phyloP scores from a whole-genome alignment of 2,113 vertebrate genomes.

The Onychostoma macrolepis region DNA sequence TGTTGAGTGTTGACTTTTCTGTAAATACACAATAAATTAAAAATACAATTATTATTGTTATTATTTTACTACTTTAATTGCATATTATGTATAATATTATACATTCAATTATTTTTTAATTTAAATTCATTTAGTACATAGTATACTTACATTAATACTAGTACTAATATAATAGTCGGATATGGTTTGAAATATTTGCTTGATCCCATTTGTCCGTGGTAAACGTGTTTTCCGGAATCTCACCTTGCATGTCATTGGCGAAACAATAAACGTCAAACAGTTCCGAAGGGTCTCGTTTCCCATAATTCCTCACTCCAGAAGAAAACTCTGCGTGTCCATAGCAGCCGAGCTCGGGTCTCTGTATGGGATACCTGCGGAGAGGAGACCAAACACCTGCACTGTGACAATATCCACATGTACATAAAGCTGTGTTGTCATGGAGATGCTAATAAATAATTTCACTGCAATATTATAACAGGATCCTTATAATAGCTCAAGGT shows the following conservation, averaged over 20 bases:
- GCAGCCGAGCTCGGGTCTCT: constrained; percentile 88
- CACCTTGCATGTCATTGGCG: constrained; percentile 83
- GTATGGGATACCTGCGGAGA: constrained; percentile 88
- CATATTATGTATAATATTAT: no score
- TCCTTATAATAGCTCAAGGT: not conserved
- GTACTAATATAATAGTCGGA: no score
- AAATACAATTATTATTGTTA: no score
- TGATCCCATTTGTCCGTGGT: not conserved
- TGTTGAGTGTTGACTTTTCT: no score
- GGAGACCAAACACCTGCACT: not conserved
- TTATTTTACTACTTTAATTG: no score
- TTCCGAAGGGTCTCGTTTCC: constrained; percentile 82
- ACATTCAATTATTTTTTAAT: no score
- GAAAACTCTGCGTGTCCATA: constrained; percentile 88
- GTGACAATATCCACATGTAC: constrained; percentile 14
- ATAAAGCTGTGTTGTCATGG: not conserved
- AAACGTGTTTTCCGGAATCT: not conserved
- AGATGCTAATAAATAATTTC: constrained; percentile 39
- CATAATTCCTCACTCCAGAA: constrained; percentile 91
- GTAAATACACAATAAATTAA: no score
- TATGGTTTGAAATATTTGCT: no score
- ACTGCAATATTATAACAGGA: constrained; percentile 30
- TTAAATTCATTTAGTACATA: no score
- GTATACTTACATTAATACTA: no score
- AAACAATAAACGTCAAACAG: constrained; percentile 94